Evolutionary conservation across 1,140 invertebrate genomes (phyloP), one percentile per base, ranked within the genome.

Genomic region (Drosophila mauritiana): DNA sequence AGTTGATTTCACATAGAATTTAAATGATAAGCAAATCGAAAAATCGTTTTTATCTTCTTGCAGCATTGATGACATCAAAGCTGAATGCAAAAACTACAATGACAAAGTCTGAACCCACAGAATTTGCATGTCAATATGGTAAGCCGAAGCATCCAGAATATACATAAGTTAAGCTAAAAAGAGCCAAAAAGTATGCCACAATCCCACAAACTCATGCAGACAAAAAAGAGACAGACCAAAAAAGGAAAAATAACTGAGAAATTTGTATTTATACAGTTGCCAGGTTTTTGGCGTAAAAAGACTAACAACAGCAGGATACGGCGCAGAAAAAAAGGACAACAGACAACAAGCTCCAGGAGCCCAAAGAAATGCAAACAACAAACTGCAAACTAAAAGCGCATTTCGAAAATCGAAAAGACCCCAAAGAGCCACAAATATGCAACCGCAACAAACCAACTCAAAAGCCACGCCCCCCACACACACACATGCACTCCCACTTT

Each of bases 401-500:
- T 81, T 85, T 77, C 82, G 51, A 80, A 85, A 81, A 86, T 85
- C 82, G 81, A 85, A 85, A 85, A 77, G 78, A 80, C 67, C 67
- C 67, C 59, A 84, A 78, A 78, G 59, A 63, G 53, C 82, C 82
- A 54, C 82, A 86, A 86, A 85, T 86, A 78, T 85, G 73, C 63
- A 86, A 78, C 81, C 81, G 48, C 81, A 81, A 58, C 59, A 53
- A 73, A 80, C 73, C 62, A 78, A 43, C 79, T 73, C 46, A 68
- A 77, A 63, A 63, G 53, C 49, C 59, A 63, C 73, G 39, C 80
- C 53, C 53, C 45, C 57, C 20, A 20, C 20, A 22, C 20, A 25
- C n/a, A 25, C 17, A 34, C 1, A 15, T 53, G 20, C n/a, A 43
- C 31, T 10, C 8, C 31, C 31, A 31, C 31, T 31, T 31, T 8